Evolutionary conservation across 2,888 invertebrate genomes (phyloP).

Genomic region (Eumacrocentrus americanus): DNA sequence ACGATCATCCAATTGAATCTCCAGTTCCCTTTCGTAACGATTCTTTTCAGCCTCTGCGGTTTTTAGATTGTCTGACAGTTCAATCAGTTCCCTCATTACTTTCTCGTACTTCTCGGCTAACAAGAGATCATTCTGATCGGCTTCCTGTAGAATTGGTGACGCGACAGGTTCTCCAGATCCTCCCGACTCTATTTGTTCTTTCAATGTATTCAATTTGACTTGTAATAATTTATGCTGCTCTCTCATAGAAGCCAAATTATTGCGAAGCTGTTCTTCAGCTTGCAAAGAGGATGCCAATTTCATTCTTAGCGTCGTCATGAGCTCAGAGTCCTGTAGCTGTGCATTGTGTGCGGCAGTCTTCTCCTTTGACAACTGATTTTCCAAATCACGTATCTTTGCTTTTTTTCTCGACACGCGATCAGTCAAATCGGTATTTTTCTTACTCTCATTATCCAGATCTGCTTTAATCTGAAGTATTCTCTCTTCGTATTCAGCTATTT

Average conservation of each 20-base stretch:
- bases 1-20: constrained; percentile 62
- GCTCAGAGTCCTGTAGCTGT: constrained; percentile 50
- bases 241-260: constrained; percentile 65
- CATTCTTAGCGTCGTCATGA: constrained; percentile 50
- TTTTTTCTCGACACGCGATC: constrained; percentile 50
- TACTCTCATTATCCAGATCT: constrained; percentile 51
- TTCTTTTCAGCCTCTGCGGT: constrained; percentile 62
- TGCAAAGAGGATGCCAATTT: constrained; percentile 69
- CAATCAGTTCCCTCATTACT: constrained; percentile 47
- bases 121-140: constrained; percentile 43
- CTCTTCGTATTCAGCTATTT: constrained; percentile 54
- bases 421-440: constrained; percentile 46
- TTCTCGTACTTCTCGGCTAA: constrained; percentile 46
- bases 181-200: constrained; percentile 43
- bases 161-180: constrained; percentile 30
- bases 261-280: constrained; percentile 70
- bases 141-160: constrained; percentile 37
- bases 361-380: constrained; percentile 49
- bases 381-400: constrained; percentile 46
- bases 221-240: constrained; percentile 64
- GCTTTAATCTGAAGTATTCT: constrained; percentile 53
- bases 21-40: constrained; percentile 63
- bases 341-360: constrained; percentile 41
- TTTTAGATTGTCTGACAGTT: constrained; percentile 62
- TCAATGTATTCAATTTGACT: constrained; percentile 52